phyloP scores from a whole-genome alignment of 2,888 invertebrate species.

The Blomia tropicalis region DNA sequence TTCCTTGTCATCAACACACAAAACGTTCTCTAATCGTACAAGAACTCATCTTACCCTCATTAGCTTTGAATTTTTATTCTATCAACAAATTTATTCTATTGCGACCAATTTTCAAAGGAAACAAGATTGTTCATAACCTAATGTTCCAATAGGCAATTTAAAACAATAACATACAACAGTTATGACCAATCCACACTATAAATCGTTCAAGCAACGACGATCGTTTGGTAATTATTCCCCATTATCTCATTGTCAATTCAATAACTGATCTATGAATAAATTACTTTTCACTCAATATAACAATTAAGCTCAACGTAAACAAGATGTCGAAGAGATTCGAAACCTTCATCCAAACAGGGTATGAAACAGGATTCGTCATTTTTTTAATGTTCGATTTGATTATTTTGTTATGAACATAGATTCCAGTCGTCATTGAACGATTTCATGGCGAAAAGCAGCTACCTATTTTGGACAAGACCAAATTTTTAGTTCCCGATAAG shows the following conservation, averaged over 20 bases:
- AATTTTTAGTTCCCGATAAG: slow-evolving; percentile 44
- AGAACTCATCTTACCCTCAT: no score
- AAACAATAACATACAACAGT: no score
- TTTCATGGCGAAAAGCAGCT: slow-evolving; percentile 41
- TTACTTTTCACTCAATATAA: slow-evolving; percentile 11
- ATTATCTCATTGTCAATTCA: not conserved
- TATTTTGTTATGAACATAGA: slow-evolving; percentile 25
- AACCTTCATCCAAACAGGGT: slow-evolving; percentile 42
- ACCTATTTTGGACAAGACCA: slow-evolving; percentile 42
- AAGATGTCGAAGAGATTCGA: slow-evolving; percentile 41
- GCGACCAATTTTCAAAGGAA: no score
- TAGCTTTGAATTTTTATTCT: no score
- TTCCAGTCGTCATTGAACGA: slow-evolving; percentile 42
- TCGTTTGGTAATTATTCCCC: slow-evolving; percentile 32
- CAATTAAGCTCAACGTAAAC: slow-evolving; percentile 39
- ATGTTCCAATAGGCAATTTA: no score
- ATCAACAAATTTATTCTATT: no score
- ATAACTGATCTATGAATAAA: no score
- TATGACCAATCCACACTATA: slow-evolving; percentile 9
- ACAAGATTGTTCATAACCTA: no score
- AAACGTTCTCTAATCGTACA: no score
- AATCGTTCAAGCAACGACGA: slow-evolving; percentile 34
- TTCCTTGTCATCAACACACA: no score
- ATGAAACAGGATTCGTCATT: slow-evolving; percentile 26
- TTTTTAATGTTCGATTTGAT: slow-evolving; percentile 24